Percentiles rank a stretch among this genome's conserved stretches.
phyloP scores from a whole-genome alignment of 2,113 vertebrate genomes.

The Passer domesticus region DNA sequence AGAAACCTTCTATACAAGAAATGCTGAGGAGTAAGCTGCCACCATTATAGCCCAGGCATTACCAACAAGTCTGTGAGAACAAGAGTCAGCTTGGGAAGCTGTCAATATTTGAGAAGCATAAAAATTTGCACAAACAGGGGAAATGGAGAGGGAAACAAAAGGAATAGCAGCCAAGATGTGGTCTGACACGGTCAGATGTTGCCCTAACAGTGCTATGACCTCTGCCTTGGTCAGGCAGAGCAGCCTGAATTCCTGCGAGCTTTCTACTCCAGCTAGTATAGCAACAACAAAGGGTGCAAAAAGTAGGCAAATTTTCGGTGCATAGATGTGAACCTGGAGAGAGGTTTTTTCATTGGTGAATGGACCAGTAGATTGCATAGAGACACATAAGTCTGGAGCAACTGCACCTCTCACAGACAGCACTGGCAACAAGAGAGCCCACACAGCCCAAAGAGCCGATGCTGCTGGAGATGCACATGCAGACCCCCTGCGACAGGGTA shows the following conservation, averaged over 20 bases:
- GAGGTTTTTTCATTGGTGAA: neutral
- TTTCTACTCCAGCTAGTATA: neutral
- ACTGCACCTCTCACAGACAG: neutral
- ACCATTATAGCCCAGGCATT: neutral
- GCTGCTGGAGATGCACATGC: neutral
- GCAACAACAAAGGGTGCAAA: neutral
- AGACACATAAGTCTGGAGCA: neutral
- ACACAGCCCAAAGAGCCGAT: fast-evolving
- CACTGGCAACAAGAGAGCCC: neutral
- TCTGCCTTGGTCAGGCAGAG: neutral
- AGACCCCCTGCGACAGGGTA: neutral
- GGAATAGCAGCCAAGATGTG: neutral
- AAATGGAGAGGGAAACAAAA: neutral
- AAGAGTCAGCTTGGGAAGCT: neutral
- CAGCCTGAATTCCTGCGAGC: neutral
- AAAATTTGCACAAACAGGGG: fast-evolving
- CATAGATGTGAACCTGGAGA: neutral
- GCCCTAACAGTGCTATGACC: neutral
- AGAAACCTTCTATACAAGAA: neutral
- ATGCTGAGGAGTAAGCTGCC: neutral
- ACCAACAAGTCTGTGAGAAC: neutral
- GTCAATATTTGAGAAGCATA: neutral
- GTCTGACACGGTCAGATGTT: neutral
- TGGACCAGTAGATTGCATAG: neutral
- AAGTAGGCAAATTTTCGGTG: neutral